phyloP scores from a whole-genome alignment of 2,113 vertebrate genomes.

The Elephantulus edwardii region DNA sequence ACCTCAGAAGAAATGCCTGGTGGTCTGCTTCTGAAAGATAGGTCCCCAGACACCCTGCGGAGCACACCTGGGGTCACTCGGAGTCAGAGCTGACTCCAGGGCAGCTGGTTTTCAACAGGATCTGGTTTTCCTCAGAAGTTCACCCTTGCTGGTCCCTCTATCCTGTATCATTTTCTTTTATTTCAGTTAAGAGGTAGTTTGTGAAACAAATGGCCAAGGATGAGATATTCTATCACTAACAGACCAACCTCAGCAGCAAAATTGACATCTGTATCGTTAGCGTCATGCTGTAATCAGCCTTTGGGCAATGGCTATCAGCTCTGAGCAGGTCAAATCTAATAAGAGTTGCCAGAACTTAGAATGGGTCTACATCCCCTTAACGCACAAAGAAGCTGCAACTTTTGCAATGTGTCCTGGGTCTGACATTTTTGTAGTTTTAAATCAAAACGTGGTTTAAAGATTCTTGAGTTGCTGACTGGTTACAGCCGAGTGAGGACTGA shows the following conservation, averaged over 20 bases:
- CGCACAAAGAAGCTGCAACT: background rate
- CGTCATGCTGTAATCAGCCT: background rate
- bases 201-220: background rate
- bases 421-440: constrained; percentile 15
- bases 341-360: background rate
- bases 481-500: background rate
- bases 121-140: background rate
- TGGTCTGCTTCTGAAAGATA: background rate
- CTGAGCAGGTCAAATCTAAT: background rate
- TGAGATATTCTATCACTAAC: background rate
- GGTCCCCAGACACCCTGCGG: background rate
- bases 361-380: background rate
- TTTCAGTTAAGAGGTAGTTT: background rate
- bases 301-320: background rate
- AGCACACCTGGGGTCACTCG: background rate
- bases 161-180: background rate
- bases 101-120: background rate
- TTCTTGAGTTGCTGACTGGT: background rate
- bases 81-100: background rate
- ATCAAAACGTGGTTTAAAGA: background rate
- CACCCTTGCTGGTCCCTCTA: background rate
- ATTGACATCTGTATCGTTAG: background rate
- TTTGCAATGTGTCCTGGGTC: background rate
- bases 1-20: background rate
- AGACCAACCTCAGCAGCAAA: background rate